These are phyloP conservation scores for Egretta garzetta DNA, from an alignment of 2,113 vertebrate genomes.

Conservation along the genomic window DNA sequence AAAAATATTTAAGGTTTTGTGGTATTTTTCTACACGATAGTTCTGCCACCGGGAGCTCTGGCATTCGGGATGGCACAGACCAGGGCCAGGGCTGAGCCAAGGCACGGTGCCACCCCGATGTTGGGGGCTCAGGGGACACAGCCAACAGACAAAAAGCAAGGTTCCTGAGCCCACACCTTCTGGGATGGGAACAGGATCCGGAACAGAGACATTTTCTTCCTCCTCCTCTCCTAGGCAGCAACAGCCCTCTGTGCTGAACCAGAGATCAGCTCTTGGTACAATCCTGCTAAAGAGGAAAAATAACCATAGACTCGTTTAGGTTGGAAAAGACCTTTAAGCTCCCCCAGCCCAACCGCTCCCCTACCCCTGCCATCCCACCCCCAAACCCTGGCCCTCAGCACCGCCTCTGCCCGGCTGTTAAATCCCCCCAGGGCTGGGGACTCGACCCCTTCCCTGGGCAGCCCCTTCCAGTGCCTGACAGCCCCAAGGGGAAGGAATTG, in stretches of 20 bases:
- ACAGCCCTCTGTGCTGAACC: not conserved
- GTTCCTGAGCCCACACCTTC: not conserved
- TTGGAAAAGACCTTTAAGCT: too few species aligned
- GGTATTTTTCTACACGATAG: rapidly evolving
- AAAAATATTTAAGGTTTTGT: not conserved
- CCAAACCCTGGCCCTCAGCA: too few species aligned
- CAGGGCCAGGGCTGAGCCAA: not conserved
- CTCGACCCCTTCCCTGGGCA: too few species aligned
- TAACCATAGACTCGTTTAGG: too few species aligned
- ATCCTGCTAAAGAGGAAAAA: not conserved
- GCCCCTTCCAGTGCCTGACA: too few species aligned
- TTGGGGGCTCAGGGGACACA: not conserved
- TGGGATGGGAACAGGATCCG: not conserved
- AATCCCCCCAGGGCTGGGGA: too few species aligned
- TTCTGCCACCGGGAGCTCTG: rapidly evolving
- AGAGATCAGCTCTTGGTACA: not conserved
- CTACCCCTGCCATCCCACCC: too few species aligned
- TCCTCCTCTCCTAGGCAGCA: not conserved
- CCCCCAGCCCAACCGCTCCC: too few species aligned
- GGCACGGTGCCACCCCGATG: not conserved
- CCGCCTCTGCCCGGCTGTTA: too few species aligned
- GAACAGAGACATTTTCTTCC: not conserved
- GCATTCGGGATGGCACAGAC: rapidly evolving
- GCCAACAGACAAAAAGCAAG: too few species aligned
- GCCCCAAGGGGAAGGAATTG: too few species aligned